Conservation (phyloP, 2,888 invertebrate species). For the Argynnis bischoffii region DNA sequence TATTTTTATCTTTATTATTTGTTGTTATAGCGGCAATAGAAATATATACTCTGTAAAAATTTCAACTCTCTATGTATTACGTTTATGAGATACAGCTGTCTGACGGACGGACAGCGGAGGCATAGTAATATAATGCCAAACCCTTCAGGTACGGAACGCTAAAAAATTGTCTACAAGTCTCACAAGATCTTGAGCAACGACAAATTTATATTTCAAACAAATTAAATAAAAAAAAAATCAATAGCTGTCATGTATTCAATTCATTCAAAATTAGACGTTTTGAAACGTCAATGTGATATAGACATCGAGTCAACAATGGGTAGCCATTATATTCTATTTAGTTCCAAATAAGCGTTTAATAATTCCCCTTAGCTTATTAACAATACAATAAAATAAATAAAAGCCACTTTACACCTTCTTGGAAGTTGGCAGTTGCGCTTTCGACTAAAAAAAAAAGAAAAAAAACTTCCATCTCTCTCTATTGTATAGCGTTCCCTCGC, state of each 20-base stretch:
- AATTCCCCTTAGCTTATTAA: constrained; percentile 79
- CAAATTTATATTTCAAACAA: constrained; percentile 65
- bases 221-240: constrained; percentile 50
- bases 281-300: constrained; percentile 65
- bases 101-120: no score
- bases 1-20: no score
- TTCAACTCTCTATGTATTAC: no score
- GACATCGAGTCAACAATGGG: constrained; percentile 68
- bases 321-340: constrained; percentile 82
- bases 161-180: constrained; percentile 8
- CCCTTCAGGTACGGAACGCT: not conserved
- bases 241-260: constrained; percentile 30
- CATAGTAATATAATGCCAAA: no score
- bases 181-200: constrained; percentile 38
- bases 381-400: constrained; percentile 82
- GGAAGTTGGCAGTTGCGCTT: constrained; percentile 74
- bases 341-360: constrained; percentile 81
- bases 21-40: no score
- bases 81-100: no score
- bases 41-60: no score
- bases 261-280: constrained; percentile 50
- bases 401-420: constrained; percentile 81
- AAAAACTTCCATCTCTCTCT: constrained; percentile 50
- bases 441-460: constrained; percentile 55
- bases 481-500: constrained; percentile 51